phyloP scores from a whole-genome alignment of 2,113 vertebrate genomes.

The Thamnophis sirtalis region DNA sequence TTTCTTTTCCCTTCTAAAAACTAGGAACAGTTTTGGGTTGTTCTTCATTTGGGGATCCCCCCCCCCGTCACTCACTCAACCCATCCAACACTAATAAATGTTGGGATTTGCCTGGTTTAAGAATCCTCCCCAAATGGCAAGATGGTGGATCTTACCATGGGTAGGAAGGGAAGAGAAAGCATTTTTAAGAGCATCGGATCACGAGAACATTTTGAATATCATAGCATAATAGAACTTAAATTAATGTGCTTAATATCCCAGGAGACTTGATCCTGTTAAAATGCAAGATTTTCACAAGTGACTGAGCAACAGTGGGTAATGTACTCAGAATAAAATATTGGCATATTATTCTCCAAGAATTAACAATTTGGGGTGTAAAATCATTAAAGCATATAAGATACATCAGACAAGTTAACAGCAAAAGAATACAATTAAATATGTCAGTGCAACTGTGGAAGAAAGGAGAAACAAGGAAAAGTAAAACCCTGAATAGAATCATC shows the following conservation, averaged over 20 bases:
- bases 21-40: neutral
- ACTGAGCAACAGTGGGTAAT: constrained; percentile 11
- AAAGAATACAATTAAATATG: constrained; percentile 26
- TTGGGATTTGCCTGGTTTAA: neutral
- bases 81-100: neutral
- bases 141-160: neutral
- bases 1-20: neutral
- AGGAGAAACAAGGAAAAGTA: neutral
- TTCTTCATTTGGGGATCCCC: neutral
- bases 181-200: neutral
- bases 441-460: constrained; percentile 20
- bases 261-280: constrained; percentile 13
- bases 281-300: constrained; percentile 12
- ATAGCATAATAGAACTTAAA: neutral
- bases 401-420: constrained; percentile 19
- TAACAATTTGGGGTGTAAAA: constrained; percentile 30
- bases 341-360: constrained; percentile 16
- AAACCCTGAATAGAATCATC: constrained; percentile 19
- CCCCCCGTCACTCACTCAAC: neutral
- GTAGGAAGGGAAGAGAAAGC: neutral
- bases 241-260: constrained; percentile 12
- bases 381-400: constrained; percentile 30
- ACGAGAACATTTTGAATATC: neutral
- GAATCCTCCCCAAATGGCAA: neutral
- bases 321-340: constrained; percentile 21